Base-by-base conservation (phyloP, 2,113 vertebrate species). In the Varanus komodoensis region DNA sequence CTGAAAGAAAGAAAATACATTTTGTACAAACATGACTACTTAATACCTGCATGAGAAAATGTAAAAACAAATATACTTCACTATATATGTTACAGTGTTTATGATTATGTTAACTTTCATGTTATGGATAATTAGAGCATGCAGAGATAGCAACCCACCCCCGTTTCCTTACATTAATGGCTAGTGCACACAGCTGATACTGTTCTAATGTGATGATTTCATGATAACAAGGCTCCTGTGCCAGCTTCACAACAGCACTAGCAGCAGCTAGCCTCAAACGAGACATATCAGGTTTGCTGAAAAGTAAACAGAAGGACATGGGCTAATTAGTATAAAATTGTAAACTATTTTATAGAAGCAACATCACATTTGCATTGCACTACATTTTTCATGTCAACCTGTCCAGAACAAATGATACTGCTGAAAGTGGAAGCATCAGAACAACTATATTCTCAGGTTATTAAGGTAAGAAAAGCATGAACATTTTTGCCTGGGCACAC, bases 151-250 rank as follows among this genome's bases (percentile, higher is more conserved):
- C 52, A 48, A 88, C 57, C 81, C 80, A 54, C 54, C 54, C 21
- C 71, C 75, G 83, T 90, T 89, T 93, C 89, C 98, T 98, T 98
- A 99, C 99, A 73, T 99, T 99, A 96, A 99, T 99, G 94, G 99
- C 99, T 44, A 99, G 97, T 0, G 99, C 98, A 87, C 99, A 99
- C 44, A 99, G 98, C 95, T 99, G 99, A 94, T 99, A 99, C 67
- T 99, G 99, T 94, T 99, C 99, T 96, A 99, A 96, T 0, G 98
- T 99, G 97, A 99, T 99, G 96, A 99, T 99, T 97, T 99, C 98
- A 19, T 99, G 99, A 93, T 99, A 99, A 95, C 99, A 99, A 25
- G 99, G 99, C 91, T 99, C 99, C 94, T 99, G 99, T 34, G 99
- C 99, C 93, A 99, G 96, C 95, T 99, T 99, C 95, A 99, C 97